Base-by-base conservation (phyloP, 92 coral and sea anemone species). In the Phenganax subtilis region DNA sequence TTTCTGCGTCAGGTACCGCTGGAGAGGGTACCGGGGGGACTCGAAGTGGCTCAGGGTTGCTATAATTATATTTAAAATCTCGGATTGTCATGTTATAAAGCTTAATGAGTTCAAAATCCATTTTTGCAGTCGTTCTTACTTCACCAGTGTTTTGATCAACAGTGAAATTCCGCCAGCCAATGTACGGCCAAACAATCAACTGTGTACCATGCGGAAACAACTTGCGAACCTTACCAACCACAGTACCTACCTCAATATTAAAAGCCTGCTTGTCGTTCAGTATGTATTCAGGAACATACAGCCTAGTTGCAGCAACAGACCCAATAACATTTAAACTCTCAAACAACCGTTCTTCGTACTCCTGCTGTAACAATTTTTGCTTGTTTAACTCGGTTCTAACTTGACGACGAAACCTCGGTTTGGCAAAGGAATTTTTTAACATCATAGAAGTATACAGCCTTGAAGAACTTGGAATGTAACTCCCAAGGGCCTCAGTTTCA, bases 1-100 rank as follows among this genome's bases (percentile, higher is more conserved):
- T n/a, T 8, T 68, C 73, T 8, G 16, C 37, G 0, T 68, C n/a
- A 16, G 52, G 52, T 27, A 10, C 5, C 5, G 0, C 0, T 15
- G 83, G 83, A 52, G 47, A 60, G 0, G 83, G 83, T 56, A 37
- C 54, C n/a, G 83, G 83, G 6, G 83, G 83, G 47, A 52, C 58
- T 31, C 51, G 3, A 0, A 14, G 12, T 20, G 83, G 83, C 7
- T 79, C 61, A 28, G 20, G 37, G 44, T 79, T 16, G 16, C 17
- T 79, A n/a, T 63, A 79, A 54, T 79, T 65, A 20, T 79, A 52
- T 55, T 54, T 55, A 57, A 79, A 79, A 79, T 79, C 83, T 14
- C 83, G 83, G 15, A 79, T 65, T 6, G 74, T 79, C 83, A 79
- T 79, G 74, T 79, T 79, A 64, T 79, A 79, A 6, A 63, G 54